These are phyloP conservation scores for Cyprinodon variegatus DNA, from an alignment of 2,113 vertebrate genomes.

Conservation along the genomic window DNA sequence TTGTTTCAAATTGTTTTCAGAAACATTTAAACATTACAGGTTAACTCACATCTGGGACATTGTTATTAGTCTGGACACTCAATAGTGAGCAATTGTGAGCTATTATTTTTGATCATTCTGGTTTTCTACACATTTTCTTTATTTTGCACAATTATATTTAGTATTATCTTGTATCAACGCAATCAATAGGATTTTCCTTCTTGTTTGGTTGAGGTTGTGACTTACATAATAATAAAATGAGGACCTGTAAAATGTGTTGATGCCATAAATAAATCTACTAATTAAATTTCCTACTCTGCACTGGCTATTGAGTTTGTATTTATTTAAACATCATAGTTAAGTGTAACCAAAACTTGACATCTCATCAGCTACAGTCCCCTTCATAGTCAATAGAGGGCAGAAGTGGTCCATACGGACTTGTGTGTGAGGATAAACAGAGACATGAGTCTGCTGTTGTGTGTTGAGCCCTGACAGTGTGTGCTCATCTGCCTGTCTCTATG, in stretches of 20 bases:
- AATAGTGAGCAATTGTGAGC: too few species aligned
- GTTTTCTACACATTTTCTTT: neutral
- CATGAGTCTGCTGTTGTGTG: constrained; percentile 33
- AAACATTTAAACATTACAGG: constrained; percentile 44
- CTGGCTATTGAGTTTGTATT: constrained; percentile 3
- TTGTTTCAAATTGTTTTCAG: constrained; percentile 24
- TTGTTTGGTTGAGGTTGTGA: neutral
- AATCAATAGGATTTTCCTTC: neutral
- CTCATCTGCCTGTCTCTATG: constrained; percentile 13
- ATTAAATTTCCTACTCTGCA: neutral
- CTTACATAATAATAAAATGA: neutral
- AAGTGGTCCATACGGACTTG: constrained; percentile 75
- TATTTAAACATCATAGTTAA: constrained; percentile 2
- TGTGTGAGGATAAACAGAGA: constrained; percentile 8
- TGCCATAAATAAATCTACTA: neutral
- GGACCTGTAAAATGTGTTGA: neutral
- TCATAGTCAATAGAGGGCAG: constrained; percentile 88
- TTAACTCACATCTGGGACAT: constrained; percentile 3
- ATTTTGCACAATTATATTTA: neutral
- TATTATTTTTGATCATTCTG: neutral
- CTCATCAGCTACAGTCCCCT: constrained; percentile 41
- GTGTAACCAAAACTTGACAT: neutral
- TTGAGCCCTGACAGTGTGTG: neutral
- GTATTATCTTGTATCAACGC: neutral
- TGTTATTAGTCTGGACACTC: neutral